Evolutionary conservation across 2,113 vertebrate species (phyloP).

Genomic region (Notothenia rossii): DNA sequence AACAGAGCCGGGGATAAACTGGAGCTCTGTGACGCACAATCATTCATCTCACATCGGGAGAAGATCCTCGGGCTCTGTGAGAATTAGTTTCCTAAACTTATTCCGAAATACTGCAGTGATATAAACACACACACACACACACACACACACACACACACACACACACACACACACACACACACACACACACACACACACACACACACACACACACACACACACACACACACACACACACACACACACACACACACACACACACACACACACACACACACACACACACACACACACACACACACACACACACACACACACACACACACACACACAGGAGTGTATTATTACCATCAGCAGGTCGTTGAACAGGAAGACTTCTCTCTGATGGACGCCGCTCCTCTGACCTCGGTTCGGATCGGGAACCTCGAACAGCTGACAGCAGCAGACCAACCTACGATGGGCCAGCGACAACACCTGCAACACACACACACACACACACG

Average conservation of each 20-base stretch:
- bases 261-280: constrained; percentile 14
- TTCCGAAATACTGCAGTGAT: neutral
- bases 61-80: neutral
- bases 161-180: neutral
- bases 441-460: constrained; percentile 94
- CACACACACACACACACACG: constrained; percentile 13
- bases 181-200: neutral
- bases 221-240: neutral
- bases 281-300: constrained; percentile 15
- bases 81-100: neutral
- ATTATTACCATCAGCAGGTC: constrained; percentile 93
- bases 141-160: neutral
- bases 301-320: neutral
- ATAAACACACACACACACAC: neutral
- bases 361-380: constrained; percentile 98
- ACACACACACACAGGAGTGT: neutral
- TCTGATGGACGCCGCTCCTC: constrained; percentile 92
- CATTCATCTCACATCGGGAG: neutral
- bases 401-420: constrained; percentile 94
- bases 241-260: constrained; percentile 1
- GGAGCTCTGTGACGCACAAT: constrained; percentile 6
- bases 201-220: neutral
- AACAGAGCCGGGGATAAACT: constrained; percentile 5
- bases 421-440: constrained; percentile 96
- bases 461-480: constrained; percentile 91